Evolutionary conservation across 2,888 invertebrate species (phyloP).

Genomic region (Tetranychus piercei): DNA sequence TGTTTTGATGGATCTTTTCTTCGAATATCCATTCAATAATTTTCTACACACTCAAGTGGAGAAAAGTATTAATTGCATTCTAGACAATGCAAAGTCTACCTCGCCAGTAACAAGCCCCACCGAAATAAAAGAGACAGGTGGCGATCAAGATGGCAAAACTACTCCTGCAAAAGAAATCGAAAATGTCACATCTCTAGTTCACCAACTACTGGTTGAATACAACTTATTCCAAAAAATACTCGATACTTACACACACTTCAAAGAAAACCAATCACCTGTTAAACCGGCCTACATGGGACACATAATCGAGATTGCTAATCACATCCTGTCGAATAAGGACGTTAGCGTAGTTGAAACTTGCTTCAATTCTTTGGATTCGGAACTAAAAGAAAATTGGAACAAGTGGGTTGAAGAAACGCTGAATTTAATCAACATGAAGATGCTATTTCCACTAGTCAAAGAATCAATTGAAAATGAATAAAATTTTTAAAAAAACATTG

Average conservation of each 20-base stretch:
- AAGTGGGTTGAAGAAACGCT: conserved; percentile 34
- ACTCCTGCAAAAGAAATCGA: neutral
- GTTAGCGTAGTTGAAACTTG: neutral
- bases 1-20: conserved; percentile 55
- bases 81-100: conserved; percentile 35
- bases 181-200: conserved; percentile 29
- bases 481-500: conserved; percentile 33
- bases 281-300: conserved; percentile 46
- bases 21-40: conserved; percentile 78
- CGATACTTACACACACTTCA: conserved; percentile 45
- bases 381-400: conserved; percentile 33
- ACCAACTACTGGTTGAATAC: conserved; percentile 57
- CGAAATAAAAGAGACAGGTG: neutral
- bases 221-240: conserved; percentile 58
- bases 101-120: conserved; percentile 6
- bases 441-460: conserved; percentile 35
- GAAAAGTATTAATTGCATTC: conserved; percentile 53
- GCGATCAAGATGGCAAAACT: too few species aligned
- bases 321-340: conserved; percentile 33
- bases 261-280: conserved; percentile 24
- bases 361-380: conserved; percentile 4
- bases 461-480: conserved; percentile 35
- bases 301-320: conserved; percentile 40
- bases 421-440: conserved; percentile 35
- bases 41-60: conserved; percentile 80